Base-by-base conservation (phyloP, 2,113 vertebrate genomes). In the Agapornis roseicollis region DNA sequence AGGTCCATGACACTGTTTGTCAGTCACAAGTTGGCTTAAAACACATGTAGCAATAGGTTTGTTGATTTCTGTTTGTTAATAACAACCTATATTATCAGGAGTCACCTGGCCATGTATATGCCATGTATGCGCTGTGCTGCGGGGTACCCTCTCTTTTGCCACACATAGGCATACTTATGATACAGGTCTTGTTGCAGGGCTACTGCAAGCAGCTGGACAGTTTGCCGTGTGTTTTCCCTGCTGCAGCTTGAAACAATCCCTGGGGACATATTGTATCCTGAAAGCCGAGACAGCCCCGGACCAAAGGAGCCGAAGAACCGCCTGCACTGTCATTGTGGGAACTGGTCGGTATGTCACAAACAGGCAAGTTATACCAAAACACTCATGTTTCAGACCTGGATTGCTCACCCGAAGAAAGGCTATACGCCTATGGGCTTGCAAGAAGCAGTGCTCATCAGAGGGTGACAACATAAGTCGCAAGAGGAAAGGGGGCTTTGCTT, bases 211-310 rank as follows among this genome's bases (percentile, higher is more conserved):
- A 93, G 70, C 65, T 79, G 87, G 78, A 80, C 72, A 68, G 29
- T 70, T 90, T 90, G 31, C 65, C 47, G 42, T 60, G 50, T 87
- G 80, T 93, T 90, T 74, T 90, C 52, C 55, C 87, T 29, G 10
- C 91, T 84, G 35, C 69, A 87, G 80, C 86, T 94, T 95, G 80
- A 92, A 92, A 72, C 86, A 76, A 92, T 89, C 94, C 61, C 42
- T 78, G 39, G 29, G 56, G 65, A 93, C 0, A 3, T 91, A 81
- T 81, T 85, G 81, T 25, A 94, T 91, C 91, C 93, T 94, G 96
- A 94, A 95, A 96, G 77, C 47, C 81, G 80, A 94, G 93, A 81
- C 81, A 86, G 33, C 10, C 25, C 27, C 1, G 2, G 56, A 84
- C 61, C 10, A 10, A 88, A 79, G 60, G n/a, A 93, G 68, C n/a